Conservation (phyloP, 2,797 vertebrate species). For the Clarias fuscus region DNA sequence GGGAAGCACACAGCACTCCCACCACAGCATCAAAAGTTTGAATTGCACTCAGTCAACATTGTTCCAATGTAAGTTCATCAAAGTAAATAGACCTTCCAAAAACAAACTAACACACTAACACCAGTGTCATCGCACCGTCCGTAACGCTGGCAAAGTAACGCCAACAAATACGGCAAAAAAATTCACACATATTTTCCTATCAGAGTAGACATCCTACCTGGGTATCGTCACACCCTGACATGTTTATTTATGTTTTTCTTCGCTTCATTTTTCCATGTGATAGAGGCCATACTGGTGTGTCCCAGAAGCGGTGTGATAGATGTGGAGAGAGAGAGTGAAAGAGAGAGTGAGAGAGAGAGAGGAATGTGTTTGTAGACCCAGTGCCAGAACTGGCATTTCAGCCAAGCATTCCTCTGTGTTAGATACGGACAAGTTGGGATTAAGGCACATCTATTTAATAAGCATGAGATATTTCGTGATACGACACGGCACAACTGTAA, state of each 20-base stretch:
- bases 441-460: conserved; percentile 35
- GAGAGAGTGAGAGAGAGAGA: background rate
- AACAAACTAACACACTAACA: too few relatives aligned
- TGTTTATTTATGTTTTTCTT: background rate
- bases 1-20: too few relatives aligned
- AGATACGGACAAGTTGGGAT: conserved; percentile 48
- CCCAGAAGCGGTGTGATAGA: background rate
- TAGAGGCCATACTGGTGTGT: background rate
- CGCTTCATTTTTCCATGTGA: background rate
- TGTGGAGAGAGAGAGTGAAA: background rate
- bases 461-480: conserved; percentile 32
- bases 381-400: conserved; percentile 46
- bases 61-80: too few relatives aligned
- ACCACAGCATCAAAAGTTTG: too few relatives aligned
- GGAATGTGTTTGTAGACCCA: conserved; percentile 32
- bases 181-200: background rate
- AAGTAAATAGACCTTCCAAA: too few relatives aligned
- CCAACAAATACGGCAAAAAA: too few relatives aligned
- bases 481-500: background rate
- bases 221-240: background rate
- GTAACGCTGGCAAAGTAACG: too few relatives aligned
- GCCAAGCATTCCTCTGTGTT: conserved; percentile 49
- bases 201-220: background rate
- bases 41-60: too few relatives aligned
- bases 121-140: too few relatives aligned